Evolutionary conservation across 2,113 vertebrate genomes (phyloP).

Genomic region (Siniperca knerii): DNA sequence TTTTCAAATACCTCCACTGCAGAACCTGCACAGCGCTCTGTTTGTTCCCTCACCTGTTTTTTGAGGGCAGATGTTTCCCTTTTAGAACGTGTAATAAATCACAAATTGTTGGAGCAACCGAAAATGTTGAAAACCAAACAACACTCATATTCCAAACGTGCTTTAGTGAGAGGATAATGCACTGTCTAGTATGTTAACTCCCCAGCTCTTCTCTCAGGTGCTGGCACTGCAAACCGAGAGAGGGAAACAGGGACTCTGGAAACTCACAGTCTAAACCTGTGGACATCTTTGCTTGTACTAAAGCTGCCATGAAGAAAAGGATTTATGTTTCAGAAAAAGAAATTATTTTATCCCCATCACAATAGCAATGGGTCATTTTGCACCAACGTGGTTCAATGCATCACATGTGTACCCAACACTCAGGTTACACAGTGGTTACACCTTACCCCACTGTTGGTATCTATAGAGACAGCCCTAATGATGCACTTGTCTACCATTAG

Average conservation of each 20-base stretch:
- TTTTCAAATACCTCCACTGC: constrained; percentile 13
- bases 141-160: constrained; percentile 23
- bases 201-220: not conserved
- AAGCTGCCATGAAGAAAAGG: not conserved
- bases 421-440: constrained; percentile 8
- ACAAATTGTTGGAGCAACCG: accelerated
- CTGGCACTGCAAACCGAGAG: not conserved
- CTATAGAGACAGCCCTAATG: constrained; percentile 12
- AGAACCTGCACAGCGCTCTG: not conserved
- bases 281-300: not conserved
- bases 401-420: constrained; percentile 8
- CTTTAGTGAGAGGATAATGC: constrained; percentile 10
- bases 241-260: not conserved
- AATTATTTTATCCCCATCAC: not conserved
- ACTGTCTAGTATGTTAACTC: not conserved
- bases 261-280: not conserved
- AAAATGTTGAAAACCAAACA: constrained; percentile 18
- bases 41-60: constrained; percentile 36
- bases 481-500: constrained; percentile 6
- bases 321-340: not conserved
- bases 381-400: constrained; percentile 13
- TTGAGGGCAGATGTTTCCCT: constrained; percentile 33
- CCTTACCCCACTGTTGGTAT: not conserved
- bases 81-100: constrained; percentile 38
- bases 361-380: not conserved